These are phyloP conservation scores for Hipposideros larvatus DNA, from an alignment of 2,797 vertebrate species.

Conservation along the genomic window DNA sequence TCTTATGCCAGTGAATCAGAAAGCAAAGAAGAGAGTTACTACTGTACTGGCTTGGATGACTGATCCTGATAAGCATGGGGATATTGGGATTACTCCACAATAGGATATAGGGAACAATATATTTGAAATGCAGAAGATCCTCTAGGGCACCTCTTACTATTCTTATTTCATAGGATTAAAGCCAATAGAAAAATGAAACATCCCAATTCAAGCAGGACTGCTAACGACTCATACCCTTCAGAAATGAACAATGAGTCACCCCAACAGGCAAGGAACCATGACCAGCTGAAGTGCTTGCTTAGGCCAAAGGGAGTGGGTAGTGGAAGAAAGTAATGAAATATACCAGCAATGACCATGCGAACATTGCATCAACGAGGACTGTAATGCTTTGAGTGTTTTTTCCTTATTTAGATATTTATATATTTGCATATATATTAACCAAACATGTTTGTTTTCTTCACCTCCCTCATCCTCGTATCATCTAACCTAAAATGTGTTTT, in stretches of 20 bases:
- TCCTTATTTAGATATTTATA: background rate
- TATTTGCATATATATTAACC: background rate
- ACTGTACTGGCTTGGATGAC: background rate
- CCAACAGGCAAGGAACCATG: background rate
- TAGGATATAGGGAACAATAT: background rate
- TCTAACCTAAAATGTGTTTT: background rate
- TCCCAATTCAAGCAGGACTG: background rate
- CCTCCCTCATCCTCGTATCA: background rate
- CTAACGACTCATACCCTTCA: background rate
- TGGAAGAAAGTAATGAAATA: background rate
- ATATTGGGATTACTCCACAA: background rate
- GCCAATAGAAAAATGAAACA: background rate
- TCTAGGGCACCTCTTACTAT: background rate
- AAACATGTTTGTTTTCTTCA: constrained; percentile 29
- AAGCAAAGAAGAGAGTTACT: background rate
- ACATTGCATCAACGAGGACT: background rate
- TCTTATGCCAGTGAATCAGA: background rate
- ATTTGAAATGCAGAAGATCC: background rate
- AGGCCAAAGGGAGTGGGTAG: background rate
- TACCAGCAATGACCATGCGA: background rate
- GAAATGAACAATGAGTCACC: background rate
- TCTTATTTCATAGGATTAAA: background rate
- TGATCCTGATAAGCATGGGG: background rate
- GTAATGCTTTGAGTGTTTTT: background rate
- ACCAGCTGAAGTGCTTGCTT: background rate